Percentiles rank a stretch among this genome's conserved stretches.
Conservation (phyloP, 2,113 vertebrate species). For the Hippocampus mohnikei region DNA sequence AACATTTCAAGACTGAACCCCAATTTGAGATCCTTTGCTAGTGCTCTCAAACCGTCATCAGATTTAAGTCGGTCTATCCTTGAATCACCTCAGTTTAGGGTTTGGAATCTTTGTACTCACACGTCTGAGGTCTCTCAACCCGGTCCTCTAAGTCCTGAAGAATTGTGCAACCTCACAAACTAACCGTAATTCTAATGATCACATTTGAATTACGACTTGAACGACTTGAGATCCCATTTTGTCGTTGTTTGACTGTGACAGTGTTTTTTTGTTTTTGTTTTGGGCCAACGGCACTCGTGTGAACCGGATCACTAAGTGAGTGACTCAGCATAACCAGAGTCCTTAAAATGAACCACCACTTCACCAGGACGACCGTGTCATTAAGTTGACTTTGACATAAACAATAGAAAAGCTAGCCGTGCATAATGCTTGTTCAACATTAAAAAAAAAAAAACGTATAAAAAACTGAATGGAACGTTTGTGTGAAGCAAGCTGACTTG, state of each 20-base stretch:
- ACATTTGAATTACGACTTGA: too few relatives aligned
- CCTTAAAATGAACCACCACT: background rate
- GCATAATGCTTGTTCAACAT: background rate
- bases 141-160: background rate
- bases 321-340: background rate
- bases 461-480: background rate
- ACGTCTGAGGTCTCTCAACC: background rate
- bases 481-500: background rate
- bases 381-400: slow-evolving; percentile 3
- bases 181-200: background rate
- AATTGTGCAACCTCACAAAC: too few relatives aligned
- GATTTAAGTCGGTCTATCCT: background rate
- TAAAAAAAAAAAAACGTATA: background rate
- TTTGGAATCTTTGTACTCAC: too few relatives aligned
- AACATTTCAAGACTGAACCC: background rate
- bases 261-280: background rate
- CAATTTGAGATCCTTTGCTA: background rate
- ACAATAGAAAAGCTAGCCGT: background rate
- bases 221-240: background rate
- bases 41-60: background rate
- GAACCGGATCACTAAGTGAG: background rate
- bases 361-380: background rate
- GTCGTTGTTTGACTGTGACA: background rate
- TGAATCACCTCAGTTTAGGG: too few relatives aligned
- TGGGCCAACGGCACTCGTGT: background rate